A percentile compares a stretch with the other conserved stretches of the same genome.
Evolutionary conservation across 2,113 vertebrate species (phyloP).

Genomic region (Grammomys surdaster): DNA sequence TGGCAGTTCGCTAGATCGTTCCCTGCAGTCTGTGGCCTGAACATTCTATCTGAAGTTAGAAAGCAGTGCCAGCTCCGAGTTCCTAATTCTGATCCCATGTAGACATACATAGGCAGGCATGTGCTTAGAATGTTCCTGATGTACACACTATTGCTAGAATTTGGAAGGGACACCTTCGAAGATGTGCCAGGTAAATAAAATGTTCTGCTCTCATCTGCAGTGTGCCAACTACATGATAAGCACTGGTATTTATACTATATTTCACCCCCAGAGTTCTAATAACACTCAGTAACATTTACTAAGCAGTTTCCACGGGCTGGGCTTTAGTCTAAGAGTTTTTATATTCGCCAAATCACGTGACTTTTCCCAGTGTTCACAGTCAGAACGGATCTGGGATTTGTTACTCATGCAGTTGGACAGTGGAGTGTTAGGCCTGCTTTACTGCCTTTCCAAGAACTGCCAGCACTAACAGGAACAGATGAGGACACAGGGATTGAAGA

Average conservation of each 20-base stretch:
- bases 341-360: background rate
- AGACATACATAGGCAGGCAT: background rate
- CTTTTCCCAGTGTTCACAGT: background rate
- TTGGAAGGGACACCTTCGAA: background rate
- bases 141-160: slow-evolving; percentile 12
- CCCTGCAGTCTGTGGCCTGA: slow-evolving; percentile 51
- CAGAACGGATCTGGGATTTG: background rate
- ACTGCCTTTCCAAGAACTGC: background rate
- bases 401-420: background rate
- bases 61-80: background rate
- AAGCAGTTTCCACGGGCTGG: background rate
- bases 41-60: slow-evolving; percentile 40
- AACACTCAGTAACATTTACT: background rate
- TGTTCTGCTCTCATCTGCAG: background rate
- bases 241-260: background rate
- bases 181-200: background rate
- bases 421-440: background rate
- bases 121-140: slow-evolving; percentile 7
- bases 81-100: slow-evolving; percentile 27
- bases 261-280: slow-evolving; percentile 1
- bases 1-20: slow-evolving; percentile 66
- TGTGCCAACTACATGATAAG: background rate
- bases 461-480: background rate
- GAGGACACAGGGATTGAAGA: background rate
- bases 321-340: slow-evolving; percentile 1